A percentile compares a stretch with the other conserved stretches of the same genome.
Evolutionary conservation across 2,888 invertebrate genomes (phyloP).

Genomic region (Stictocephala bisonia): DNA sequence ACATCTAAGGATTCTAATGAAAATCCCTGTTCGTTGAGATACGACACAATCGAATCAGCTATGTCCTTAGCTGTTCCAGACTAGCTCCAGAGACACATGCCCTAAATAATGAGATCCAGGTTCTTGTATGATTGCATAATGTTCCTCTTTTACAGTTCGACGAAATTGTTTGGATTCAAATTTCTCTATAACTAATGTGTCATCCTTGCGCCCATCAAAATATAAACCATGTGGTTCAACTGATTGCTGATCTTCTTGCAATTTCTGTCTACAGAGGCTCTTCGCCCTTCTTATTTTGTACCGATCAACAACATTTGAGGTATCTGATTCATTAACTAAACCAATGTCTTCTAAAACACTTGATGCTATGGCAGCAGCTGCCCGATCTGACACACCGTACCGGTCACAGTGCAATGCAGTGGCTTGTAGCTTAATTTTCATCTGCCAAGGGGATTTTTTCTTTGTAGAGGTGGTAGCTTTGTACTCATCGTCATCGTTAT

Average conservation of each 20-base stretch:
- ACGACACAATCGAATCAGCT: slow-evolving; percentile 17
- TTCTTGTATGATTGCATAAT: slow-evolving; percentile 15
- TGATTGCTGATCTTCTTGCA: not conserved
- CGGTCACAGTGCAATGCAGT: slow-evolving; percentile 36
- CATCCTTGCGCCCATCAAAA: slow-evolving; percentile 26
- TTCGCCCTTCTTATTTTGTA: slow-evolving; percentile 41
- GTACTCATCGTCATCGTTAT: slow-evolving; percentile 17
- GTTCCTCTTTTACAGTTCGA: too few species aligned
- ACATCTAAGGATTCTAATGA: slow-evolving; percentile 37
- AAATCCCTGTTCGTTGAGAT: slow-evolving; percentile 15
- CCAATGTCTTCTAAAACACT: slow-evolving; percentile 40
- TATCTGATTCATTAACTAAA: slow-evolving; percentile 30
- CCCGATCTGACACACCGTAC: slow-evolving; percentile 38
- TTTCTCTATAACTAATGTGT: not conserved
- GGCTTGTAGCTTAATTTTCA: slow-evolving; percentile 25
- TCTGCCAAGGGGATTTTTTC: slow-evolving; percentile 29
- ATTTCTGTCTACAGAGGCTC: slow-evolving; percentile 2
- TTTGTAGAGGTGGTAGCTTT: slow-evolving; percentile 4
- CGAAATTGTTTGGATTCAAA: not conserved
- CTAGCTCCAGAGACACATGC: slow-evolving; percentile 29
- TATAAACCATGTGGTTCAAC: slow-evolving; percentile 21
- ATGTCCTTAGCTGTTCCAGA: slow-evolving; percentile 32
- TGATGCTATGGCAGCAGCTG: slow-evolving; percentile 42
- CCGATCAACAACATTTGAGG: slow-evolving; percentile 9
- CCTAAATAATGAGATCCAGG: slow-evolving; percentile 35